These are phyloP conservation scores for Tragopan temminckii DNA, from an alignment of 2,797 vertebrate genomes.

Conservation along the genomic window DNA sequence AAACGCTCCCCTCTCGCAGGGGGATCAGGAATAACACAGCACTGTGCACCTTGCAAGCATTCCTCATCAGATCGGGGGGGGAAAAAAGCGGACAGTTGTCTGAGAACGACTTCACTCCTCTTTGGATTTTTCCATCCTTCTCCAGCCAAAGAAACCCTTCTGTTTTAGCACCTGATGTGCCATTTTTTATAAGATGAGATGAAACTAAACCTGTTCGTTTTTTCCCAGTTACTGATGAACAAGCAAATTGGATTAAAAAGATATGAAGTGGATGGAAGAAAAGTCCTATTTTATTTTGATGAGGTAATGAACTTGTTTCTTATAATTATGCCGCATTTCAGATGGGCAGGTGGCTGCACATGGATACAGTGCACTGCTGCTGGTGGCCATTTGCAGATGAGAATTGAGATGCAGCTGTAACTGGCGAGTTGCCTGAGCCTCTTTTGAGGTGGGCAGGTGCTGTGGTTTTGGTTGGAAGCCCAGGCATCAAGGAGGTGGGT, in stretches of 20 bases:
- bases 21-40: neutral
- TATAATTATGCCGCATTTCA: neutral
- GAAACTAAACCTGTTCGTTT: neutral
- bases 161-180: neutral
- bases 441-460: neutral
- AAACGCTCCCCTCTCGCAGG: neutral
- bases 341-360: neutral
- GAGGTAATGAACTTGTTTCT: slow-evolving; percentile 83
- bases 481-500: neutral
- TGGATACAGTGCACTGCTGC: neutral
- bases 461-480: neutral
- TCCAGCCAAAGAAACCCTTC: neutral
- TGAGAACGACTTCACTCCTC: neutral
- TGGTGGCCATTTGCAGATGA: neutral
- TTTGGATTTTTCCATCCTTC: neutral
- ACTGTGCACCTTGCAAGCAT: neutral
- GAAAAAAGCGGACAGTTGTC: neutral
- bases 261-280: slow-evolving; percentile 90
- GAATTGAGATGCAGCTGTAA: neutral
- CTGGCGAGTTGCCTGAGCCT: neutral
- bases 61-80: neutral
- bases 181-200: neutral
- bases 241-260: slow-evolving; percentile 92
- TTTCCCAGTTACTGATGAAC: slow-evolving; percentile 88
- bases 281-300: slow-evolving; percentile 94